A percentile compares a stretch with the other conserved stretches of the same genome.
These are phyloP conservation scores for Pasiphila rectangulata DNA, from an alignment of 2,888 invertebrate genomes.

Conservation along the genomic window DNA sequence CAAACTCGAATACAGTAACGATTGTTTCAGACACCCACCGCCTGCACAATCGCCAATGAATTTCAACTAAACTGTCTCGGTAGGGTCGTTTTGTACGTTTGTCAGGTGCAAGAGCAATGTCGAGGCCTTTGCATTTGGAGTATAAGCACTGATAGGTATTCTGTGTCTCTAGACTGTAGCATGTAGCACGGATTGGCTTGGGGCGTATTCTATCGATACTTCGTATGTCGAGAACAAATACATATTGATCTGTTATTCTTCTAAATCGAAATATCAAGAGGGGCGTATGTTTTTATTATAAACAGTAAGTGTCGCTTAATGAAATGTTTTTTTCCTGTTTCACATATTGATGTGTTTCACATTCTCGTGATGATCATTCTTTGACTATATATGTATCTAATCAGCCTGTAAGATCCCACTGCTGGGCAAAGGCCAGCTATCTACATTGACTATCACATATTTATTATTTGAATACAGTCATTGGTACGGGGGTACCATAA, in stretches of 20 bases:
- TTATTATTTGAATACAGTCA: no score
- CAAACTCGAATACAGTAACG: not conserved
- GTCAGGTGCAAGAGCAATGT: constrained; percentile 68
- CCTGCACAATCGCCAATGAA: constrained; percentile 25
- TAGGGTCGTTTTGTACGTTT: constrained; percentile 40
- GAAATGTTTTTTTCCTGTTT: no score
- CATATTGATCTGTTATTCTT: not conserved
- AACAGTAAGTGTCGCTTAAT: no score
- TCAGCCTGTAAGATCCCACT: no score
- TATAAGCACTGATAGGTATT: not conserved
- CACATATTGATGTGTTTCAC: no score
- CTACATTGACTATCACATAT: no score
- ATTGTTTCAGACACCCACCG: no score
- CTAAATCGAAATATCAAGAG: not conserved
- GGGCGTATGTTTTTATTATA: not conserved
- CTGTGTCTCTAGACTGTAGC: not conserved
- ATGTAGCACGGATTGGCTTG: not conserved
- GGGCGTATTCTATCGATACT: not conserved
- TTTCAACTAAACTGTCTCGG: constrained; percentile 30
- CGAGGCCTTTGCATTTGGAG: constrained; percentile 13
- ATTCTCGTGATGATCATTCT: no score
- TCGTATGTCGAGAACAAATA: not conserved
- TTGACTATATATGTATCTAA: no score
- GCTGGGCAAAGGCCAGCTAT: no score
- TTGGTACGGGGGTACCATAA: no score